These are phyloP conservation scores for Heliconius sara DNA, from an alignment of 2,888 invertebrate species.

Conservation along the genomic window DNA sequence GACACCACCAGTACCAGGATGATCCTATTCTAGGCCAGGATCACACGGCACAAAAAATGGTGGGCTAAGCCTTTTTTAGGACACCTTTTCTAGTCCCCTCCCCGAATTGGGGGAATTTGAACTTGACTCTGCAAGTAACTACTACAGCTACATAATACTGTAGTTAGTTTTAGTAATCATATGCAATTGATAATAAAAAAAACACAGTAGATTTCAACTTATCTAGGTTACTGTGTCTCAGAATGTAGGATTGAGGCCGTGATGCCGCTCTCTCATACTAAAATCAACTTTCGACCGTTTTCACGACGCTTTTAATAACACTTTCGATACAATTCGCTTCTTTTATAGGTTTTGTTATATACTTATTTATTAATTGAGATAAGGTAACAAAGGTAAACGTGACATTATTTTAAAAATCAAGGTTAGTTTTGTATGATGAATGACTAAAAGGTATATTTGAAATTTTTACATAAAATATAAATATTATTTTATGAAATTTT, in stretches of 20 bases:
- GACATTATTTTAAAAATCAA: background rate
- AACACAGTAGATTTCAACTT: conserved; percentile 20
- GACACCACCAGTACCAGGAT: too few species aligned
- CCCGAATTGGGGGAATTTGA: too few species aligned
- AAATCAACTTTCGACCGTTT: conserved; percentile 21
- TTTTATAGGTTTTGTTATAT: background rate
- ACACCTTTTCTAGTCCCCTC: too few species aligned
- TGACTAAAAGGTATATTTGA: background rate
- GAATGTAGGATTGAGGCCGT: conserved; percentile 38
- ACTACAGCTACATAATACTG: too few species aligned
- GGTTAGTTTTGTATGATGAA: background rate
- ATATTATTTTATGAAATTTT: too few species aligned
- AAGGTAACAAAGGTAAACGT: background rate
- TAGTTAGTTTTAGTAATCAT: too few species aligned
- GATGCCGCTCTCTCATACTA: conserved; percentile 37
- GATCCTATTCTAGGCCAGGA: too few species aligned
- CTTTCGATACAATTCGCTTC: background rate
- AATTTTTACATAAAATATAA: too few species aligned
- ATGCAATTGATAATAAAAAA: background rate
- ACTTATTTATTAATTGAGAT: background rate
- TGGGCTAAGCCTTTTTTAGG: too few species aligned
- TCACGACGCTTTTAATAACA: background rate
- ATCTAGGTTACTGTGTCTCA: conserved; percentile 40
- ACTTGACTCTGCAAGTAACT: too few species aligned
- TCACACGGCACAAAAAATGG: too few species aligned